Percentiles rank a stretch among this genome's conserved stretches.
These are phyloP conservation scores for Orius insidiosus DNA, from an alignment of 1,140 invertebrate species.

Conservation along the genomic window DNA sequence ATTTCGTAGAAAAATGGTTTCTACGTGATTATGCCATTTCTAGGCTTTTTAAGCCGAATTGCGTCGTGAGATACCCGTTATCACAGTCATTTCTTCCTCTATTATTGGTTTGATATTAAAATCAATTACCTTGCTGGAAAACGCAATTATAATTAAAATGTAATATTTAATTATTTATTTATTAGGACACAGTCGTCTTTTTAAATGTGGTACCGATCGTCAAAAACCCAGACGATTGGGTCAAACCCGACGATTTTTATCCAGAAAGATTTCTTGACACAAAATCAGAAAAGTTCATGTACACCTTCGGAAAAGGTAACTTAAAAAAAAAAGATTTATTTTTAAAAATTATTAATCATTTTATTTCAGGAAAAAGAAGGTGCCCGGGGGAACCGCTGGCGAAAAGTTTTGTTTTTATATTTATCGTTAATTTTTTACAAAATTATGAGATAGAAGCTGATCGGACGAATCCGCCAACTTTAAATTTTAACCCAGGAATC, in stretches of 20 bases:
- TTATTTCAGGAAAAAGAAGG: constrained; percentile 42
- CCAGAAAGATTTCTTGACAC: constrained; percentile 49
- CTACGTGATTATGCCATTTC: too few relatives aligned
- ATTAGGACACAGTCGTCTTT: constrained; percentile 36
- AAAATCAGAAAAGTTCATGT: constrained; percentile 33
- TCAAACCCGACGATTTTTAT: constrained; percentile 45
- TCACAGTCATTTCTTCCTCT: too few relatives aligned
- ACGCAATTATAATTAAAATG: too few relatives aligned
- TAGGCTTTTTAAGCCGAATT: too few relatives aligned
- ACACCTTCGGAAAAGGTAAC: constrained; percentile 50
- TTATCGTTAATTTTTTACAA: constrained; percentile 51
- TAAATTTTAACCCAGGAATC: constrained; percentile 23
- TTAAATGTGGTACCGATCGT: constrained; percentile 46
- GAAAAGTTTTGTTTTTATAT: constrained; percentile 49
- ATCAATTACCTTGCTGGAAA: too few relatives aligned
- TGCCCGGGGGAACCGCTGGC: constrained; percentile 63
- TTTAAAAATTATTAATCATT: not conserved
- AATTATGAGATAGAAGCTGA: constrained; percentile 27
- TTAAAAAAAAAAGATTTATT: constrained; percentile 9
- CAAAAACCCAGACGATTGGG: constrained; percentile 40
- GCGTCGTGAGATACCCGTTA: too few relatives aligned
- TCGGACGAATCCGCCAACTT: constrained; percentile 21
- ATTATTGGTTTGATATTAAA: too few relatives aligned
- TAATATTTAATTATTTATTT: too few relatives aligned
- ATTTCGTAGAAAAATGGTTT: too few relatives aligned